phyloP scores from a whole-genome alignment of 1,140 invertebrate genomes.

The Muscidifurax raptorellus region DNA sequence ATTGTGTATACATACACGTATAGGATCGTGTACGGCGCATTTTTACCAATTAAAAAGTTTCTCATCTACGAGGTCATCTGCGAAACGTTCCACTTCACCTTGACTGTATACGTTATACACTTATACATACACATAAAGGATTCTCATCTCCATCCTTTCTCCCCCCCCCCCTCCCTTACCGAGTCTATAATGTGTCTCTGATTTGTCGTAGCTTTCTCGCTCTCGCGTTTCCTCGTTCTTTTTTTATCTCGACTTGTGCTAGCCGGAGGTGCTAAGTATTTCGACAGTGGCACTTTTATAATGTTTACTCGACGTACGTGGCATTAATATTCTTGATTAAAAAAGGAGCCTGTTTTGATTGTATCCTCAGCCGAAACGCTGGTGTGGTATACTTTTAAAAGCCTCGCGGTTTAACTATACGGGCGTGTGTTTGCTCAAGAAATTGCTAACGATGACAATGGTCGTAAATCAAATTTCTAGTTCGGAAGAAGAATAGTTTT shows the following conservation, averaged over 20 bases:
- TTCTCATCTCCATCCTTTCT: constrained; percentile 25
- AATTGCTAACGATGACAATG: background rate
- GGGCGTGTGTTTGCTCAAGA: background rate
- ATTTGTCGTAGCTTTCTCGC: constrained; percentile 35
- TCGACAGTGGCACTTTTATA: background rate
- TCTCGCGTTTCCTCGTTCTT: constrained; percentile 43
- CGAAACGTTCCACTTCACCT: constrained; percentile 25
- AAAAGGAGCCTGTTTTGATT: background rate
- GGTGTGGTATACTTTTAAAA: no score
- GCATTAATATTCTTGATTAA: background rate
- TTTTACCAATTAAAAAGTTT: constrained; percentile 18
- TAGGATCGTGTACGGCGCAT: background rate
- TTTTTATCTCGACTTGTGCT: background rate
- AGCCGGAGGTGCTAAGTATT: background rate
- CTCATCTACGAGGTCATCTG: constrained; percentile 30
- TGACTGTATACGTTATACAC: no score
- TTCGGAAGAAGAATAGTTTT: background rate
- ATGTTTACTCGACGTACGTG: background rate
- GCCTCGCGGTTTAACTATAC: no score
- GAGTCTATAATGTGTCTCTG: background rate
- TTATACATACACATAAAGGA: background rate
- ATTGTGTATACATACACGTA: background rate
- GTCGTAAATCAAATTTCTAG: background rate
- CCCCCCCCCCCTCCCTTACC: background rate
- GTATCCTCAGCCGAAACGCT: no score